Base-by-base conservation (phyloP, 2,797 vertebrate genomes). In the Myripristis jacobus region DNA sequence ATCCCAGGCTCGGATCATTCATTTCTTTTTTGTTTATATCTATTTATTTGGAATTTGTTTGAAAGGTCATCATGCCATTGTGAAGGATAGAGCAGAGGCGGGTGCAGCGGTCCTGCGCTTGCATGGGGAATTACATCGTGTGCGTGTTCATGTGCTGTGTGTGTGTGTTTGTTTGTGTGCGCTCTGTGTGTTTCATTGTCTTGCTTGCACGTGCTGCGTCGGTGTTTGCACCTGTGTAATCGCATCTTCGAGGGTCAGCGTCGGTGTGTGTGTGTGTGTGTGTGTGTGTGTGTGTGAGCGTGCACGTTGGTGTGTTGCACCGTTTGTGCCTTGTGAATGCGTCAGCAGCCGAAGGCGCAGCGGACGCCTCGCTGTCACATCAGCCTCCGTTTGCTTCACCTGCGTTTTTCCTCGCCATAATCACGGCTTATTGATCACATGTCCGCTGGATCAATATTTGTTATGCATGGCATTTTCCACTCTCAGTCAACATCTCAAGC, bases 361-460 rank as follows among this genome's bases (percentile, higher is more conserved):
- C 0, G 43, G 22, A 66, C 64, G 10, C 6, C 46, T n/a, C n/a
- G n/a, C n/a, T 19, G 60, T 36, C 60, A n/a, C 65, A 75, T 53
- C 74, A 54, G 27, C 1, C 72, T 65, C 44, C 61, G 6, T 41
- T 16, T 70, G 74, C 73, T 56, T 79, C 81, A 79, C 82, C 83
- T 71, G 80, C 57, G 73, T 77, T 86, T 87, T 73, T 13, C 18
- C 63, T 57, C 31, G 68, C 75, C 67, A 60, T 85, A 85, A 91
- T 90, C 84, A 83, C 53, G 1, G 19, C 54, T 53, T 76, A 92
- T 90, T 53, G 88, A 92, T 88, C 62, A 51, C 61, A 34, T 22
- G 58, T 75, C 69, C 10, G 54, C 61, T 16, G 12, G 57, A 90
- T 91, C 86, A 84, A 90, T 91, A 83, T 89, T 90, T 88, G 85